These are phyloP conservation scores for Crax fasciolata DNA, from an alignment of 2,797 vertebrate species.

Conservation along the genomic window DNA sequence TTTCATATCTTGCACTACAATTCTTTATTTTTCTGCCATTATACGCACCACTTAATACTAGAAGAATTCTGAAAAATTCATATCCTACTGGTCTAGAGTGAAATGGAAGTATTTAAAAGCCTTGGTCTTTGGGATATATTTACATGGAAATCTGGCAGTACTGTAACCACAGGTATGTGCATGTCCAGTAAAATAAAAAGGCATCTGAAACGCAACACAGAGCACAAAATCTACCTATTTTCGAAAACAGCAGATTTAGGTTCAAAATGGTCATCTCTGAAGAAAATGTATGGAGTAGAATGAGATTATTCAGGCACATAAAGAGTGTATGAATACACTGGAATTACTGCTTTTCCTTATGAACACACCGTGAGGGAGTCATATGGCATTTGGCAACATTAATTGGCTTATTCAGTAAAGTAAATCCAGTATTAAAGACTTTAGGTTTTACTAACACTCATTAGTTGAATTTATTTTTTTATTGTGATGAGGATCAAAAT, in stretches of 20 bases:
- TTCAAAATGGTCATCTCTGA: neutral
- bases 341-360: neutral
- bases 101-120: neutral
- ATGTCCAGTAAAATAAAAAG: neutral
- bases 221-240: neutral
- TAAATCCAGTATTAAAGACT: neutral
- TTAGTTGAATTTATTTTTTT: neutral
- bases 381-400: neutral
- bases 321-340: neutral
- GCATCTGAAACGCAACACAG: neutral
- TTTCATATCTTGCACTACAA: neutral
- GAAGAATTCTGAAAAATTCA: neutral
- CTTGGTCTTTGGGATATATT: neutral
- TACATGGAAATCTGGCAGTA: neutral
- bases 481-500: neutral
- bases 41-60: neutral
- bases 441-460: neutral
- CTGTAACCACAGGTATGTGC: accelerated
- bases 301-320: neutral
- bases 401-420: neutral
- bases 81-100: neutral
- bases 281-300: neutral
- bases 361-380: neutral
- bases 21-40: neutral
- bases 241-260: neutral